Evolutionary conservation across 2,113 vertebrate genomes (phyloP), one percentile per base, ranked within the genome.

Genomic region (Conger conger): DNA sequence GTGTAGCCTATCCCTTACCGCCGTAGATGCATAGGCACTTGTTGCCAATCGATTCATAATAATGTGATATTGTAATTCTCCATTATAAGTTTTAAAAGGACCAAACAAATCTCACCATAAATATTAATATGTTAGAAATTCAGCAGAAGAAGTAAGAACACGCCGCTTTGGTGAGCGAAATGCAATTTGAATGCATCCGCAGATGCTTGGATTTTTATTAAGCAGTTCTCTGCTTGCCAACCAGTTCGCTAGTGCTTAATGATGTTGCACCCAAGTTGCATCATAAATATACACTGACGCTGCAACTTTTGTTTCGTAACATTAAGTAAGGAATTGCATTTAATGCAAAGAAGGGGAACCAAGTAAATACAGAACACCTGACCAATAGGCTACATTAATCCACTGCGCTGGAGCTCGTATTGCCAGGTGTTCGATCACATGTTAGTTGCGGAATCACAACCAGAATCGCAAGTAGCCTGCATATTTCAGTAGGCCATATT

Each of bases 261-360:
- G 88, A 88, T 87, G 89, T 95, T 94, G 87, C 93, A 89, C 83
- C 83, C 81, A 68, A 86, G 89, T 95, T 95, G 90, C 94, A 91
- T 94, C 93, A 95, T 88, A 87, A 83, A 82, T 88, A 86, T 87
- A 79, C 87, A 45, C 84, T 78, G 84, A 90, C 88, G 86, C 76
- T 79, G 63, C 86, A 38, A 89, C 87, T 84, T 83, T 84, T 60
- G 79, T 83, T 84, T 40, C 20, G 63, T 86, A 86, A 86, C 76
- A 84, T 83, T 84, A 87, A 87, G 82, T 16, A 80, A 87, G 82
- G n/a, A 68, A 63, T 79, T 42, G 45, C 84, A 86, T 87, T 38
- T 37, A 40, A 78, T 77, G 63, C 23, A 38, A 40, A 53, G 40
- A 77, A 4, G 77, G 17, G n/a, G 53, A 27, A 23, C 27, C 33